These are phyloP conservation scores for Epizoanthus rinbou DNA, from an alignment of 92 coral and sea anemone species.

Conservation along the genomic window DNA sequence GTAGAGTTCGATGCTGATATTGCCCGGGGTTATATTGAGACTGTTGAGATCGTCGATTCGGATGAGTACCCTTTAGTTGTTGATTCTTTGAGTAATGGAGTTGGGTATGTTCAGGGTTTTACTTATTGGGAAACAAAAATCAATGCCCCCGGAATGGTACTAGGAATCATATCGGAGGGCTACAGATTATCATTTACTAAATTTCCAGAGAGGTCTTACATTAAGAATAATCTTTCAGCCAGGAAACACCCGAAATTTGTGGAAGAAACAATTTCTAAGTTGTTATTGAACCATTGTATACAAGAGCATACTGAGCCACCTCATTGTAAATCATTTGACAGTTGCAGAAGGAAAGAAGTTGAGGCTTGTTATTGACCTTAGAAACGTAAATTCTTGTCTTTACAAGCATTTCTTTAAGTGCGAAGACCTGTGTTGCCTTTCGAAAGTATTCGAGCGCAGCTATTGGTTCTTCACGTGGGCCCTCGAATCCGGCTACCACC, in stretches of 20 bases:
- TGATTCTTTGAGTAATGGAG: not conserved
- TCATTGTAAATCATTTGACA: constrained; percentile 40
- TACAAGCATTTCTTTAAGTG: not conserved
- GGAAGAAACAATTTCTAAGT: not conserved
- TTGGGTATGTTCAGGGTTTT: constrained; percentile 13
- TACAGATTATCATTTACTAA: constrained; percentile 48
- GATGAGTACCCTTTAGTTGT: not conserved
- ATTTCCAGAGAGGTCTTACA: constrained; percentile 43
- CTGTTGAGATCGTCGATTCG: not conserved
- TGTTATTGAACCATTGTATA: too few species aligned
- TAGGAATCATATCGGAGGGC: constrained; percentile 41
- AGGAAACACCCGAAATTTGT: constrained; percentile 42
- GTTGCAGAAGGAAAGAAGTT: constrained; percentile 48
- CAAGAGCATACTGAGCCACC: constrained; percentile 35
- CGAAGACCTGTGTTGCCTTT: constrained; percentile 24
- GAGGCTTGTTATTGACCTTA: constrained; percentile 48
- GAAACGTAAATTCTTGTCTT: constrained; percentile 38
- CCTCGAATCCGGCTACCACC: constrained; percentile 54
- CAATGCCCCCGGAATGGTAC: constrained; percentile 13
- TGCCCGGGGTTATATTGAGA: too few species aligned
- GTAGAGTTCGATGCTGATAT: not conserved
- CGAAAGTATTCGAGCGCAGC: constrained; percentile 36
- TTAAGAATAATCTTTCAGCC: constrained; percentile 43
- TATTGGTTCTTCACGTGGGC: constrained; percentile 53
- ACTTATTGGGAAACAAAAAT: constrained; percentile 27